Evolutionary conservation across 2,797 vertebrate genomes (phyloP).

Genomic region (Furcifer pardalis): DNA sequence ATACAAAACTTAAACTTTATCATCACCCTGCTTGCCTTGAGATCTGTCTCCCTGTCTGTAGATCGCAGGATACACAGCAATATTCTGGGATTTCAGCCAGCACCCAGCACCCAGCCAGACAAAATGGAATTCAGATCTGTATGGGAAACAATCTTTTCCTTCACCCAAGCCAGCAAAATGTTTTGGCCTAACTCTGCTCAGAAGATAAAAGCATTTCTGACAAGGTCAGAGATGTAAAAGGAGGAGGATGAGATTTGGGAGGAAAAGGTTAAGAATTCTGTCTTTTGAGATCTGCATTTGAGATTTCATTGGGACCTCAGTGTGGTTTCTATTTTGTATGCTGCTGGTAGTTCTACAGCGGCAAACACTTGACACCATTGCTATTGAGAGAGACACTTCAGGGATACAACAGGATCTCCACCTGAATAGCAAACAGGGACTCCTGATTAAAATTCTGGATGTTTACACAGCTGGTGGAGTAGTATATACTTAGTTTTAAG

Average conservation of each 20-base stretch:
- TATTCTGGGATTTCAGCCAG: no score
- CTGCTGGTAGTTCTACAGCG: background rate
- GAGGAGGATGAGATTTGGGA: background rate
- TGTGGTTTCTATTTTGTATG: background rate
- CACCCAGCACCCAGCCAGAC: no score
- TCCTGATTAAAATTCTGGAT: slow-evolving; percentile 26
- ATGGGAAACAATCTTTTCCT: background rate
- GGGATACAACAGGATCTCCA: background rate
- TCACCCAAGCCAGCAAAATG: background rate
- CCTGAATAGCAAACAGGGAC: background rate
- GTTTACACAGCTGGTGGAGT: background rate
- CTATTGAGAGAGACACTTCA: background rate
- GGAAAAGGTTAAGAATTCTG: background rate
- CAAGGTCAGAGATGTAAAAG: background rate
- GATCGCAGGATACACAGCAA: no score
- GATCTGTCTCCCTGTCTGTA: no score
- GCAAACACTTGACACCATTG: background rate
- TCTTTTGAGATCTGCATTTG: background rate
- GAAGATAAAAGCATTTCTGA: background rate
- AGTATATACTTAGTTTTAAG: slow-evolving; percentile 29
- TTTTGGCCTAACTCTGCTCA: background rate
- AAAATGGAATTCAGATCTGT: no score
- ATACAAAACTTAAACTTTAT: no score
- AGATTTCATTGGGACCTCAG: background rate
- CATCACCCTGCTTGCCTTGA: no score